These are phyloP conservation scores for Lithophane ornitopus DNA, from an alignment of 2,888 invertebrate genomes.

Conservation along the genomic window DNA sequence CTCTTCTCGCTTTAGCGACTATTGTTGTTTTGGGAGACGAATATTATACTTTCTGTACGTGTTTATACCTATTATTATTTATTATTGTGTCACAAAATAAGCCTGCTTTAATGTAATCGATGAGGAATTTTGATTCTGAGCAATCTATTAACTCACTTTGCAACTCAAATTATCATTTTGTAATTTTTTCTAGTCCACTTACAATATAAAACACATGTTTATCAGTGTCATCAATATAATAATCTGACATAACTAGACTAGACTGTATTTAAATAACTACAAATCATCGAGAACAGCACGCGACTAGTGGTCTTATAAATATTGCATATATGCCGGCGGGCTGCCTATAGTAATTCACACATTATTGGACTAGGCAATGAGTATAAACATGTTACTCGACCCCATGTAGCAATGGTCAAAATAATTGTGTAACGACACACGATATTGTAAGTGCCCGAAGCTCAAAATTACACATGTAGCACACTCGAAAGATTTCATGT, in stretches of 20 bases:
- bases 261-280: slow-evolving; percentile 54
- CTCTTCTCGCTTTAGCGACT: slow-evolving; percentile 85
- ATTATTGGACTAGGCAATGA: slow-evolving; percentile 73
- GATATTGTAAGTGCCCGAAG: slow-evolving; percentile 39
- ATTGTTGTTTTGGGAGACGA: slow-evolving; percentile 79
- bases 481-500: slow-evolving; percentile 22
- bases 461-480: slow-evolving; percentile 16
- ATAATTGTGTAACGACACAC: slow-evolving; percentile 47
- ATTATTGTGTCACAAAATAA: not conserved
- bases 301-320: slow-evolving; percentile 55
- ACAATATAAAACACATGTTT: not conserved
- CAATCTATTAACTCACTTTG: not conserved
- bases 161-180: not conserved
- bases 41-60: slow-evolving; percentile 60
- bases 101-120: not conserved
- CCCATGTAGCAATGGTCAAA: slow-evolving; percentile 51
- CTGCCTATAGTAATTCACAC: slow-evolving; percentile 68
- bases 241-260: slow-evolving; percentile 24
- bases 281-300: slow-evolving; percentile 42
- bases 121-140: not conserved
- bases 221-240: slow-evolving; percentile 20
- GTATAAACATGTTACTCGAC: slow-evolving; percentile 59
- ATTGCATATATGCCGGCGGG: slow-evolving; percentile 56
- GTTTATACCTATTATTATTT: not conserved
- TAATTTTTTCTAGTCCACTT: not conserved